These are phyloP conservation scores for Psittacula derbiana DNA, from an alignment of 2,797 vertebrate genomes.

Conservation along the genomic window DNA sequence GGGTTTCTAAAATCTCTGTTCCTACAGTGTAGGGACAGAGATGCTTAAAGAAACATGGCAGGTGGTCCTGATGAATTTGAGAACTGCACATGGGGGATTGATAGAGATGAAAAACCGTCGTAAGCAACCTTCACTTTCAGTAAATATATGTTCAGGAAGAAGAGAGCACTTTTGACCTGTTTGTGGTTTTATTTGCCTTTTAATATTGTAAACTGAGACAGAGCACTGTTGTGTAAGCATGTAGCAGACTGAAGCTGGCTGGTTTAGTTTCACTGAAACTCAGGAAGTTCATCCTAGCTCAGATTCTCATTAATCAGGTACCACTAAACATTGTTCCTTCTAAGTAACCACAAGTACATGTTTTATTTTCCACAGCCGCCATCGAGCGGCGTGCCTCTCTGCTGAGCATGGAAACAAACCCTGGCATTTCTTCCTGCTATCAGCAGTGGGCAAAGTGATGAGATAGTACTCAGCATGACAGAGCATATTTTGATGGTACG, in stretches of 20 bases:
- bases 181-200: not conserved
- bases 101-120: not conserved
- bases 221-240: not conserved
- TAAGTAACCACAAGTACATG: not conserved
- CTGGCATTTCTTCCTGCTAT: not conserved
- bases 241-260: not conserved
- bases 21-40: not conserved
- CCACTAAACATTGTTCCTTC: not conserved
- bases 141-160: not conserved
- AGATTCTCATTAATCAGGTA: not conserved
- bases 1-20: not conserved
- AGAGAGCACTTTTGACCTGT: not conserved
- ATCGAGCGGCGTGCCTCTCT: accelerated
- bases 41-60: not conserved
- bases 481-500: not conserved
- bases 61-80: not conserved
- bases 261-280: not conserved
- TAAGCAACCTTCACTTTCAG: not conserved
- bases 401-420: accelerated
- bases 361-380: not conserved
- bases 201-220: not conserved
- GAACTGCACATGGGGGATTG: accelerated
- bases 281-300: not conserved
- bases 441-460: not conserved
- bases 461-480: not conserved